These are phyloP conservation scores for Vireo altiloquus DNA, from an alignment of 2,113 vertebrate species.

Conservation along the genomic window DNA sequence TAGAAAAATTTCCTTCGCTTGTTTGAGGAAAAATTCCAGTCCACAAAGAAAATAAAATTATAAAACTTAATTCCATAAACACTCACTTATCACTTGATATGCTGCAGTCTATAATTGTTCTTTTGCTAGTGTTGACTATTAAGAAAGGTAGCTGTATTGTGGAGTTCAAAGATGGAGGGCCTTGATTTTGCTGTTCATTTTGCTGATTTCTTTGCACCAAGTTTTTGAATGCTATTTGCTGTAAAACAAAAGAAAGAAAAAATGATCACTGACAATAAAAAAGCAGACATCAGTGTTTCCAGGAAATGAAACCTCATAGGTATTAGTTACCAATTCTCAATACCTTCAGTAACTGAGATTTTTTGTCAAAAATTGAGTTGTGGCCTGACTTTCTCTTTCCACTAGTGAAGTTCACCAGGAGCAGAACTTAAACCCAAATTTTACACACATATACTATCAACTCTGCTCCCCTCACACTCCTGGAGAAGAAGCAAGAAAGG, in stretches of 20 bases:
- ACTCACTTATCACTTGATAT: slow-evolving; percentile 89
- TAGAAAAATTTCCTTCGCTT: neutral
- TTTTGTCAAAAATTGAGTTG: neutral
- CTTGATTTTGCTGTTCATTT: slow-evolving; percentile 77
- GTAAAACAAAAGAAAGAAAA: slow-evolving; percentile 11
- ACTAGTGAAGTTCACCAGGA: neutral
- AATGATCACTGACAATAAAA: neutral
- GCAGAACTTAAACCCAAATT: neutral
- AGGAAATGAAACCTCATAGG: neutral
- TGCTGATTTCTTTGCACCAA: slow-evolving; percentile 86
- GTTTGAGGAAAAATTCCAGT: neutral
- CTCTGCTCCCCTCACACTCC: neutral
- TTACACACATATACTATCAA: neutral
- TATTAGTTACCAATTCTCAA: neutral
- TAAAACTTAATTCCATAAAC: neutral
- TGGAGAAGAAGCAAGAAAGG: neutral
- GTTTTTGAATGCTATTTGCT: slow-evolving; percentile 91
- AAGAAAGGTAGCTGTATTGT: slow-evolving; percentile 87
- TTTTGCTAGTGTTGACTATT: slow-evolving; percentile 86
- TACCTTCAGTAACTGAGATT: neutral
- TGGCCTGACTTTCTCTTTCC: neutral
- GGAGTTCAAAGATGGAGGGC: slow-evolving; percentile 78
- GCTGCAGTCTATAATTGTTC: slow-evolving; percentile 88
- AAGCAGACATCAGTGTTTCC: neutral
- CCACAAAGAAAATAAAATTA: neutral